phyloP scores from a whole-genome alignment of 2,888 invertebrate genomes.

The Eristalis tenax region DNA sequence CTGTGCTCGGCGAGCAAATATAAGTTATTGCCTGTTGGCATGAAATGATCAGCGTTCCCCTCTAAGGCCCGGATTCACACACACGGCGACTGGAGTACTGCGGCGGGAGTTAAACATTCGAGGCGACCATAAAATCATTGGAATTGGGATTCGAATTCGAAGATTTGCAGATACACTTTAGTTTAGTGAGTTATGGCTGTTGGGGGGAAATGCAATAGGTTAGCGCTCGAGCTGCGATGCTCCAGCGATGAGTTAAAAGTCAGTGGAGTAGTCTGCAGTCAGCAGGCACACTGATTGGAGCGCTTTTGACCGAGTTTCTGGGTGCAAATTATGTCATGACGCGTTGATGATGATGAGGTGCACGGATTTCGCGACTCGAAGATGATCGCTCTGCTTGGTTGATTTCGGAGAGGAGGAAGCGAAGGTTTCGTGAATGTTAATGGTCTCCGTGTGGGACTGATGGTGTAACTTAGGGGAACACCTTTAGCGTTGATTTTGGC shows the following conservation, averaged over 20 bases:
- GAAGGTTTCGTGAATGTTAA: background rate
- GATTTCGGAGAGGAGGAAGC: background rate
- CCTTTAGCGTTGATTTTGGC: background rate
- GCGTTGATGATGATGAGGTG: conserved; percentile 43
- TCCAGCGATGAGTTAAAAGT: conserved; percentile 64
- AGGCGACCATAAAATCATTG: conserved; percentile 60
- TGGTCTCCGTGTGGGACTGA: background rate
- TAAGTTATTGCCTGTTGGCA: conserved; percentile 72
- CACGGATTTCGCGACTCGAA: background rate
- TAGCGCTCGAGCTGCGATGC: conserved; percentile 40
- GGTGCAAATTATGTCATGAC: conserved; percentile 67
- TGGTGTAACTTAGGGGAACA: background rate
- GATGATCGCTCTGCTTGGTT: background rate
- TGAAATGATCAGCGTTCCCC: conserved; percentile 51
- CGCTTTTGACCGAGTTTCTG: conserved; percentile 43
- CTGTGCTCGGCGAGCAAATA: conserved; percentile 51
- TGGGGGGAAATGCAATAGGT: conserved; percentile 64
- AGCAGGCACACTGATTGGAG: background rate
- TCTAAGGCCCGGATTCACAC: background rate
- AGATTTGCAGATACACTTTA: conserved; percentile 71
- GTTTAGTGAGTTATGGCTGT: conserved; percentile 64
- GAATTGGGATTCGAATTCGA: conserved; percentile 68
- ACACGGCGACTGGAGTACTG: background rate
- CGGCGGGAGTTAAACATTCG: conserved; percentile 37
- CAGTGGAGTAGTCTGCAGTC: conserved; percentile 39